Evolutionary conservation across 1,140 invertebrate species (phyloP), one percentile per base, ranked within the genome.

Genomic region (Pogonomyrmex californicus): DNA sequence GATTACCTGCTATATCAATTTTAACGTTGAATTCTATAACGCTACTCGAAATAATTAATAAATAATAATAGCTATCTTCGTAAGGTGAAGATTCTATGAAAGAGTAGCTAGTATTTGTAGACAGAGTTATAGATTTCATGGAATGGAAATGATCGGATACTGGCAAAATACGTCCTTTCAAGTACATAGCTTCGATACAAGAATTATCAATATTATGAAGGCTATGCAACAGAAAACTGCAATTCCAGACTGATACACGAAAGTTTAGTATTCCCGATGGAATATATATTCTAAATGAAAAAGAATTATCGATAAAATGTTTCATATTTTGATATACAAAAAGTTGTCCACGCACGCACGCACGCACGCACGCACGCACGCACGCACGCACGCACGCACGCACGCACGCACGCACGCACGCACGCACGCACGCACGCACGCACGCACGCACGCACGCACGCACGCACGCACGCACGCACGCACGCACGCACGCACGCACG

Each of bases 51-150:
- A 95, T 92, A 47, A 96, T 92, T 86, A 96, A 90, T 60, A 96
- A 90, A 92, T 96, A 96, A 90, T 96, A 96, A 92, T 96, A 96
- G 66, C 94, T 94, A 88, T 96, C 95, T 86, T 95, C 95, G 82
- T 91, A 95, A 17, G 96, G 96, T n/a, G 95, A 91, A n/a, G 87
- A 87, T 92, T 95, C 95, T 30, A 75, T 91, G 85, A 95, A 96
- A 5, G 91, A 92, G 60, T 95, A 94, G 60, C 90, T 93, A 88
- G 88, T 91, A 36, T 92, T 91, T 56, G 90, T 91, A n/a, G 93
- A 93, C 4, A 96, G 82, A 90, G 94, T 95, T 86, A 78, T 88
- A 56, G 91, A 92, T 70, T 91, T 81, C 73, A 87, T 91, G 9
- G 92, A 85, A 88, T 93, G 73, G 36, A 92, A 92, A 60, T 94